A percentile compares a stretch with the other conserved stretches of the same genome.
phyloP scores from a whole-genome alignment of 2,797 vertebrate genomes.

The Notolabrus celidotus region DNA sequence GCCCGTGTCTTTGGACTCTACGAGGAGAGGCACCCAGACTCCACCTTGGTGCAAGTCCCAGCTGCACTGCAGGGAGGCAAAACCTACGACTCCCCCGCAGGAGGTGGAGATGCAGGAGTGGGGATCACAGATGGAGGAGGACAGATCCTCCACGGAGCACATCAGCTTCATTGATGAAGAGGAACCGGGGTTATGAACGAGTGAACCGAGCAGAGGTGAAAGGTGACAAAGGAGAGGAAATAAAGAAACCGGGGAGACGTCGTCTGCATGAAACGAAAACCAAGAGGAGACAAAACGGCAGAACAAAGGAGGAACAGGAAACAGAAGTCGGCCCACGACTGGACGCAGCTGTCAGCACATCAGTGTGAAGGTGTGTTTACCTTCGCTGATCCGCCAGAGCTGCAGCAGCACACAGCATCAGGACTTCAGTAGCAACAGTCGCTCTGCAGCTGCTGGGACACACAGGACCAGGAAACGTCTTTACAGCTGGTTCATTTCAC shows the following conservation, averaged over 20 bases:
- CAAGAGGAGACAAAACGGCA: neutral
- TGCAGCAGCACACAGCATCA: constrained; percentile 52
- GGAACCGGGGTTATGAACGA: constrained; percentile 80
- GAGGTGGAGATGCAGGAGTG: constrained; percentile 87
- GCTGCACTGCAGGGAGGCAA: constrained; percentile 12
- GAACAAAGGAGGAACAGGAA: neutral
- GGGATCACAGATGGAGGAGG: constrained; percentile 54
- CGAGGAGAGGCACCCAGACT: constrained; percentile 18
- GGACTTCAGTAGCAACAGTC: constrained; percentile 45
- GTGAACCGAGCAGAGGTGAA: constrained; percentile 3
- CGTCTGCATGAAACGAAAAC: constrained; percentile 5
- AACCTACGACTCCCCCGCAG: constrained; percentile 40
- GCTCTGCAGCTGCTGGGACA: constrained; percentile 11
- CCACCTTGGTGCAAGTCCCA: constrained; percentile 55
- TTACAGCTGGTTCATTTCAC: neutral
- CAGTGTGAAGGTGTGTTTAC: constrained; percentile 18
- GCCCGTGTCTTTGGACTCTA: constrained; percentile 67
- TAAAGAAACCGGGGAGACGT: neutral
- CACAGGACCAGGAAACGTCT: constrained; percentile 18
- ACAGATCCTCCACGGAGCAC: constrained; percentile 74
- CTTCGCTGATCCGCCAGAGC: constrained; percentile 24
- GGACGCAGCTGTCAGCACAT: constrained; percentile 16
- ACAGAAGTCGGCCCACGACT: constrained; percentile 7
- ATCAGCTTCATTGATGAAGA: constrained; percentile 89
- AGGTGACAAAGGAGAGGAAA: constrained; percentile 26